A percentile compares a stretch with the other conserved stretches of the same genome.
phyloP scores from a whole-genome alignment of 2,888 invertebrate species.

The Melipona bicolor region DNA sequence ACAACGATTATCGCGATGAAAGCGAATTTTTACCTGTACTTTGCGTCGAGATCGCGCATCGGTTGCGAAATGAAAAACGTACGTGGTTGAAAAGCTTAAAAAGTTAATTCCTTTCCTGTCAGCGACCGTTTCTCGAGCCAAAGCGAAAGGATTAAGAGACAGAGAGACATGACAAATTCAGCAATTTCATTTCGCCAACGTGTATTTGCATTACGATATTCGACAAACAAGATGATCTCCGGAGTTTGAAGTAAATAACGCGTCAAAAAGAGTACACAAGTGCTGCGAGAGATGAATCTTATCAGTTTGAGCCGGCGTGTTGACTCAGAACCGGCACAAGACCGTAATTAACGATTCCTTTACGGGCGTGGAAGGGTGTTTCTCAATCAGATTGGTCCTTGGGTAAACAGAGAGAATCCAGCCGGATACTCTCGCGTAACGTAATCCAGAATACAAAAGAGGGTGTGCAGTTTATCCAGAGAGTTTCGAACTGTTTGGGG shows the following conservation, averaged over 20 bases:
- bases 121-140: no score
- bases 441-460: not conserved
- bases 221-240: not conserved
- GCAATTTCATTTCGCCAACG: not conserved
- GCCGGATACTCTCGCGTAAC: not conserved
- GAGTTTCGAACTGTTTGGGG: conserved; percentile 33
- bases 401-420: not conserved
- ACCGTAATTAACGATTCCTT: conserved; percentile 10
- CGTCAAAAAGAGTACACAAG: not conserved
- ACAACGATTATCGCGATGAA: not conserved
- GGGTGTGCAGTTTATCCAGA: conserved; percentile 39
- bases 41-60: not conserved
- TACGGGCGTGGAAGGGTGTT: not conserved
- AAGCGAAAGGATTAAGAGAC: not conserved
- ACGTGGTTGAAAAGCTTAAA: no score
- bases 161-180: not conserved
- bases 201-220: not conserved
- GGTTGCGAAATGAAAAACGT: no score
- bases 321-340: not conserved
- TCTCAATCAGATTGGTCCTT: not conserved
- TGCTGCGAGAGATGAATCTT: not conserved
- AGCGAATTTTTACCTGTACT: not conserved
- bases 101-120: no score
- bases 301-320: not conserved
- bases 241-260: not conserved